A percentile compares a stretch with the other conserved stretches of the same genome.
phyloP scores from a whole-genome alignment of 1,140 invertebrate species.

The Asbolus verrucosus region DNA sequence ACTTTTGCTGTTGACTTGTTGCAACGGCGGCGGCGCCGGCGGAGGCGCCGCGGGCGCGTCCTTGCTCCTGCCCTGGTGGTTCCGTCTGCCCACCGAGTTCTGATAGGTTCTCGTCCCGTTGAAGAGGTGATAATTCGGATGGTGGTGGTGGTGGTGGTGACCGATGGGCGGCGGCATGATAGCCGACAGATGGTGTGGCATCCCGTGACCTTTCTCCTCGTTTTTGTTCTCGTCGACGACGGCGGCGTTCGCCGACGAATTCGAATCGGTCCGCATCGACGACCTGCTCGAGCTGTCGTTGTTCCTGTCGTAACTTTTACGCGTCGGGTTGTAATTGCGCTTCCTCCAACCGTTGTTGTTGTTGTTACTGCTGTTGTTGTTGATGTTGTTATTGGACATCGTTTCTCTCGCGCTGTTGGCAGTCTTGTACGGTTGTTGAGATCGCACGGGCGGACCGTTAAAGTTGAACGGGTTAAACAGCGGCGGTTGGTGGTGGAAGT shows the following conservation, averaged over 20 bases:
- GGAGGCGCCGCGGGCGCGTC: not conserved
- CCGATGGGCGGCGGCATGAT: not conserved
- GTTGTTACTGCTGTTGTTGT: constrained; percentile 8
- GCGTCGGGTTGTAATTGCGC: constrained; percentile 9
- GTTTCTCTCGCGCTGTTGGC: no score
- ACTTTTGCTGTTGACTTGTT: not conserved
- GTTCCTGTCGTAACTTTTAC: constrained; percentile 3
- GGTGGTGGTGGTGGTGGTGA: not conserved
- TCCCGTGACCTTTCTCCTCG: constrained; percentile 28
- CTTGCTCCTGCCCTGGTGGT: not conserved
- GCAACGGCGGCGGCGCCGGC: not conserved
- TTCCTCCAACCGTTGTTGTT: constrained; percentile 11
- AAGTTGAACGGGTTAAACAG: not conserved
- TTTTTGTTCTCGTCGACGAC: constrained; percentile 55
- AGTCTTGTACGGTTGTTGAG: constrained; percentile 15
- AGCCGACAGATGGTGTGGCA: no score
- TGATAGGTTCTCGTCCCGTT: constrained; percentile 12
- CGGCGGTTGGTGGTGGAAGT: constrained; percentile 23
- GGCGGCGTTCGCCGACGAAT: constrained; percentile 53
- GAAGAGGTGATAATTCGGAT: not conserved
- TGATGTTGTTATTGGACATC: no score
- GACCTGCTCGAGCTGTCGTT: constrained; percentile 52
- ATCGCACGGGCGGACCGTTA: constrained; percentile 6
- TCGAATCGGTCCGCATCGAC: constrained; percentile 57
- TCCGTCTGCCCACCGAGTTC: not conserved